These are phyloP conservation scores for Scyliorhinus canicula DNA, from an alignment of 2,797 vertebrate species.

Conservation along the genomic window DNA sequence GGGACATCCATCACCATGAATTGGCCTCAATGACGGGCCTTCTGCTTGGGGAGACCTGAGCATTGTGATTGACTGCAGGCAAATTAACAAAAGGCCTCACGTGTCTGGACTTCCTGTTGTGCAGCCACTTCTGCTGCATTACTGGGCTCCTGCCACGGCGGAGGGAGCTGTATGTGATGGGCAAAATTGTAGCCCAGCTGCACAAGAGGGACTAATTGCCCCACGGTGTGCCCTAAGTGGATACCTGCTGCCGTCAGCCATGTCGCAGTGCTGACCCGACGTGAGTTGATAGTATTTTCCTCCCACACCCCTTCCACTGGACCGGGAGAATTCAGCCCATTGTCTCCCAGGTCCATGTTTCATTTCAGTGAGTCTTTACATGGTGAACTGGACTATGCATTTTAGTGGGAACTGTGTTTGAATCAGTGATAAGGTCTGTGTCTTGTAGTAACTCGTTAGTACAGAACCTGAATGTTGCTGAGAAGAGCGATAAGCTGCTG, in stretches of 20 bases:
- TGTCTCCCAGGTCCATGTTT: not conserved
- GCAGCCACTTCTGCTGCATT: not conserved
- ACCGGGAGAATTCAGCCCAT: not conserved
- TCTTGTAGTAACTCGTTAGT: not conserved
- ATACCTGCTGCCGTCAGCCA: too few relatives aligned
- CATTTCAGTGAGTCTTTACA: not conserved
- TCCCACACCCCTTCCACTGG: too few relatives aligned
- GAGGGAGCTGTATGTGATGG: not conserved
- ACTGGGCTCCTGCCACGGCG: not conserved
- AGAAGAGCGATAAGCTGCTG: not conserved
- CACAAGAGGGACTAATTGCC: too few relatives aligned
- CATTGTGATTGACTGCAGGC: not conserved
- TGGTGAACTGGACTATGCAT: not conserved
- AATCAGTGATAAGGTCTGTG: not conserved
- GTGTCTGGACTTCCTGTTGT: not conserved
- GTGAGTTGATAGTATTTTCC: not conserved
- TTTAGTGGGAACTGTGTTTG: not conserved
- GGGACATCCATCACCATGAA: not conserved
- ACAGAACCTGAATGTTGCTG: not conserved
- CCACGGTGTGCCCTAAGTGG: too few relatives aligned
- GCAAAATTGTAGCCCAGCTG: not conserved
- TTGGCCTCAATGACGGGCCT: not conserved
- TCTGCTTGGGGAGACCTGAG: not conserved
- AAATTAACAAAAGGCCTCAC: not conserved
- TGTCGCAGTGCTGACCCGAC: too few relatives aligned